Evolutionary conservation across 2,888 invertebrate species (phyloP).

Genomic region (Epicampocera succincta): DNA sequence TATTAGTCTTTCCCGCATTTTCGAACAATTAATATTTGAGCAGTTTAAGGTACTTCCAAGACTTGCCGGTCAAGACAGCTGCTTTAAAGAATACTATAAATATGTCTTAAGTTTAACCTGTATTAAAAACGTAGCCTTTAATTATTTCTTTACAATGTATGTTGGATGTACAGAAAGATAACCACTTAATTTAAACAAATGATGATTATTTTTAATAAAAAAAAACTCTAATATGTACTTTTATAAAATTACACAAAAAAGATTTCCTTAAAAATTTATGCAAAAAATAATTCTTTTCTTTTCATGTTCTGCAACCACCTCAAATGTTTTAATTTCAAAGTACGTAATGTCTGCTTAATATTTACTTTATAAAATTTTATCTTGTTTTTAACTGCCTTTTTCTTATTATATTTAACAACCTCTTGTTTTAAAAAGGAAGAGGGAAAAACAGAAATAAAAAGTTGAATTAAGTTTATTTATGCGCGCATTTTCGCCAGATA

Average conservation of each 20-base stretch:
- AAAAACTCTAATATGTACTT: too few relatives aligned
- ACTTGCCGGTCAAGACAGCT: too few relatives aligned
- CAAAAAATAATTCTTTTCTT: constrained; percentile 62
- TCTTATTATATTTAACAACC: constrained; percentile 20
- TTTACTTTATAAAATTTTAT: constrained; percentile 39
- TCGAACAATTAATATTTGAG: too few relatives aligned
- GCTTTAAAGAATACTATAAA: too few relatives aligned
- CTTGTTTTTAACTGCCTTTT: constrained; percentile 12
- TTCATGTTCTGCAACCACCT: constrained; percentile 60
- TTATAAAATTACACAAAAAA: constrained; percentile 40
- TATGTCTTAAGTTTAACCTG: too few relatives aligned
- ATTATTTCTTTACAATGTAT: too few relatives aligned
- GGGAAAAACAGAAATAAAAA: constrained; percentile 16
- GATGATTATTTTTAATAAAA: too few relatives aligned
- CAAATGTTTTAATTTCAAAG: constrained; percentile 64
- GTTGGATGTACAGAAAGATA: too few relatives aligned
- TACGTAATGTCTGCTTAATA: constrained; percentile 63
- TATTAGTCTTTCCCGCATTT: too few relatives aligned
- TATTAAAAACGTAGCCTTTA: too few relatives aligned
- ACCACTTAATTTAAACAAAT: too few relatives aligned
- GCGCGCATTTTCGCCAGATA: constrained; percentile 76
- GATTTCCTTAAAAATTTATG: constrained; percentile 40
- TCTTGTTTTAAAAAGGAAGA: constrained; percentile 26
- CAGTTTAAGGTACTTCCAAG: too few relatives aligned
- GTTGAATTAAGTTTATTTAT: constrained; percentile 55